Conservation (phyloP, 2,797 vertebrate genomes). For the Argyrosomus regius region DNA sequence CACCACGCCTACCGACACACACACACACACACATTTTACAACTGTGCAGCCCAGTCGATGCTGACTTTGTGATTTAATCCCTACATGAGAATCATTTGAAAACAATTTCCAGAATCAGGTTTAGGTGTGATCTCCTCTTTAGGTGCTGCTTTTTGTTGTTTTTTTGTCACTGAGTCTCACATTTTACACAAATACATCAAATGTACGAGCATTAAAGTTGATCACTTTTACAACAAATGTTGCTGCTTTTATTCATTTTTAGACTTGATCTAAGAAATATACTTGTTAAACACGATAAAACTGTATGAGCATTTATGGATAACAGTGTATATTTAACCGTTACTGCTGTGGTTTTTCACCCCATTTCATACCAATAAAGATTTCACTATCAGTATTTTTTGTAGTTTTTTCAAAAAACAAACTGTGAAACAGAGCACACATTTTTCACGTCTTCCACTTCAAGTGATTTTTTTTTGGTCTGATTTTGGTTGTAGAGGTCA, state of each 20-base stretch:
- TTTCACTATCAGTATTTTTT: neutral
- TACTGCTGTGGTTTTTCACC: neutral
- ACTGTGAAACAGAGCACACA: neutral
- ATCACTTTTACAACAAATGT: neutral
- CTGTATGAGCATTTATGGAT: neutral
- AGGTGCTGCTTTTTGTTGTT: neutral
- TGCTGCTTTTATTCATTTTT: neutral
- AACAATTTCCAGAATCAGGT: constrained; percentile 1
- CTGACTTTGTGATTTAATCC: constrained; percentile 46
- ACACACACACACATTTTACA: constrained; percentile 31
- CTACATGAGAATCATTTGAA: constrained; percentile 29
- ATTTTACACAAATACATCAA: neutral
- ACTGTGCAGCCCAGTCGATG: constrained; percentile 26
- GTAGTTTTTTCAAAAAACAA: neutral
- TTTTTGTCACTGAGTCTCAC: neutral
- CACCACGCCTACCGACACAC: constrained; percentile 61
- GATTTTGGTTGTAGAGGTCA: constrained; percentile 41
- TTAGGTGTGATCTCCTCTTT: neutral
- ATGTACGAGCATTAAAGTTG: neutral
- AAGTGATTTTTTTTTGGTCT: neutral
- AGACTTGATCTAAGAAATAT: neutral
- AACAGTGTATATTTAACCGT: neutral
- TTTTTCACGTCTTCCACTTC: neutral
- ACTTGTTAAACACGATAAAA: neutral
- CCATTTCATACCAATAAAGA: neutral